These are phyloP conservation scores for Bergia puertoricense DNA, from an alignment of 92 coral and sea anemone genomes.

Conservation along the genomic window DNA sequence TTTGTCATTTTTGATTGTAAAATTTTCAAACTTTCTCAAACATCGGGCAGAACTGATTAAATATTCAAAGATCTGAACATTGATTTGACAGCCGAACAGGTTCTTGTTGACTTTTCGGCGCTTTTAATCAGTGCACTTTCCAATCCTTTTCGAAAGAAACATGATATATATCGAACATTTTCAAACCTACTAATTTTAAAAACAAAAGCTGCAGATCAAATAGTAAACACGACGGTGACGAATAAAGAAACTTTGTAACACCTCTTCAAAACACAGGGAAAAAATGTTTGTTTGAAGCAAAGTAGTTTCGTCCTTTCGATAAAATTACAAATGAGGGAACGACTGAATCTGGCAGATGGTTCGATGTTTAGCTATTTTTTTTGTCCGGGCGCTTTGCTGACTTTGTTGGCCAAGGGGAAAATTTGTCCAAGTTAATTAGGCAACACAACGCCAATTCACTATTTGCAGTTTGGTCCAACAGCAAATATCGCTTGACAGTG, in stretches of 20 bases:
- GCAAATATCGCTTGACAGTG: not conserved
- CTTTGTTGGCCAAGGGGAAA: not conserved
- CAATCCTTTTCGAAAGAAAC: conserved; percentile 7
- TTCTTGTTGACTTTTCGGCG: conserved; percentile 16
- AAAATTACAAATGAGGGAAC: not conserved
- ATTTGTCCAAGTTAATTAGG: not conserved
- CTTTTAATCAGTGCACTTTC: conserved; percentile 7
- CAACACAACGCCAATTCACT: not conserved
- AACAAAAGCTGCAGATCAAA: not conserved
- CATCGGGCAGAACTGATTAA: not conserved
- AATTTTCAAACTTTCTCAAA: not conserved
- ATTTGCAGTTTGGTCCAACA: conserved; percentile 1
- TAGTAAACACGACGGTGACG: not conserved
- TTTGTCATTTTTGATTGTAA: not conserved
- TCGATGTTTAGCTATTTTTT: not conserved
- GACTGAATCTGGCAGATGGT: not conserved
- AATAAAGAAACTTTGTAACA: not conserved
- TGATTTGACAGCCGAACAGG: not conserved
- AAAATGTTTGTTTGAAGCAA: not conserved
- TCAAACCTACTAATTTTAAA: conserved; percentile 1
- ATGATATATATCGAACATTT: conserved; percentile 15
- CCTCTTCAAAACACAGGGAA: not conserved
- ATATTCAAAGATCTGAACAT: not conserved
- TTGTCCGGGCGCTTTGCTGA: not conserved
- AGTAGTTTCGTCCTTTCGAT: not conserved